phyloP scores from a whole-genome alignment of 2,113 vertebrate genomes.

The Otus sunia region DNA sequence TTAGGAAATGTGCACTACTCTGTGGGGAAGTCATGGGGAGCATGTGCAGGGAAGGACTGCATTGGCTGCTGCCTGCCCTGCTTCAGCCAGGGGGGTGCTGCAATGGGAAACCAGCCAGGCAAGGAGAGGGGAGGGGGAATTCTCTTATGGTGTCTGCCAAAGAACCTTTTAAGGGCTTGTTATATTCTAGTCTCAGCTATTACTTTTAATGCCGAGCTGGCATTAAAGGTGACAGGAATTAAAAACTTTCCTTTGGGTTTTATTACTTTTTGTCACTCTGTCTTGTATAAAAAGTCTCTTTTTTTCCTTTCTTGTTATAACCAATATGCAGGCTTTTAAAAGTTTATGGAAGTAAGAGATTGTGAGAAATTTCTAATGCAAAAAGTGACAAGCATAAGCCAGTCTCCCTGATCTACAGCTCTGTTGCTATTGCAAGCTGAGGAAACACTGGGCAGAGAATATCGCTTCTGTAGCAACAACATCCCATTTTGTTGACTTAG shows the following conservation, averaged over 20 bases:
- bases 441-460: background rate
- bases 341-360: background rate
- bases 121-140: background rate
- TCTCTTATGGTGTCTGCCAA: background rate
- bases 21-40: background rate
- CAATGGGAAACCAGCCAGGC: background rate
- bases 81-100: accelerated
- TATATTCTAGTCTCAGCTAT: background rate
- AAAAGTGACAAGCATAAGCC: background rate
- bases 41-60: background rate
- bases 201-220: background rate
- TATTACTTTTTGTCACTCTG: background rate
- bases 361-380: background rate
- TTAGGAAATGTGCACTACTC: background rate
- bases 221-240: background rate
- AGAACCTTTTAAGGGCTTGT: background rate
- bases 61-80: background rate
- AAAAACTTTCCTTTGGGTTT: background rate
- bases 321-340: background rate
- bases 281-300: background rate
- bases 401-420: background rate
- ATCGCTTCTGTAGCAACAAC: background rate
- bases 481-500: background rate
- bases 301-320: background rate
- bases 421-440: background rate